Percentiles rank a stretch among this genome's conserved stretches.
phyloP scores from a whole-genome alignment of 2,113 vertebrate species.

The Vireo altiloquus region DNA sequence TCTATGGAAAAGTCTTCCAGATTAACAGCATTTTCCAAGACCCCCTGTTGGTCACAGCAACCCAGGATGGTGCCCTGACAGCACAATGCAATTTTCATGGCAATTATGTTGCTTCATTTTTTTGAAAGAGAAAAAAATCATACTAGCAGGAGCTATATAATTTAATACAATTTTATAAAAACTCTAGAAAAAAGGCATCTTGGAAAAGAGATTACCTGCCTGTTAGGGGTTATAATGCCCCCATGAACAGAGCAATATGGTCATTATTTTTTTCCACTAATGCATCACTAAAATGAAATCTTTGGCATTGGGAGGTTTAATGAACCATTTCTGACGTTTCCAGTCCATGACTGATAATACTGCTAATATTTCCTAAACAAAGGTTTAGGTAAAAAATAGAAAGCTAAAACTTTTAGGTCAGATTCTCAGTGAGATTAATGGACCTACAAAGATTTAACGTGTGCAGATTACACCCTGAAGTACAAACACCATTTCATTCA shows the following conservation, averaged over 20 bases:
- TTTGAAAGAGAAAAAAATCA: not conserved
- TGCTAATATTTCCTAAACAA: not conserved
- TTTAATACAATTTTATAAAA: not conserved
- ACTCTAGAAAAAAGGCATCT: not conserved
- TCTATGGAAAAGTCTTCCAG: not conserved
- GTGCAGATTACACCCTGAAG: not conserved
- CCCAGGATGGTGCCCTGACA: not conserved
- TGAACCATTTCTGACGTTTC: not conserved
- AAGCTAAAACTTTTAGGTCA: not conserved
- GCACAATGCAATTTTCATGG: not conserved
- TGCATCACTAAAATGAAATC: not conserved
- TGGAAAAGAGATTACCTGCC: not conserved
- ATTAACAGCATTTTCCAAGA: not conserved
- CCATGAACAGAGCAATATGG: not conserved
- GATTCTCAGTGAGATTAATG: not conserved
- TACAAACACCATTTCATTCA: not conserved
- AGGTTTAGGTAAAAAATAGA: not conserved
- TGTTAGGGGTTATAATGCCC: not conserved
- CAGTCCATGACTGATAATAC: not conserved
- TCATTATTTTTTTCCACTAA: not conserved
- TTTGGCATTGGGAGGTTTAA: not conserved
- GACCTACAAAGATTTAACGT: not conserved
- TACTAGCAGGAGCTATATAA: not conserved
- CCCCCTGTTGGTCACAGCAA: not conserved
- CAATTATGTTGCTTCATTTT: not conserved